These are phyloP conservation scores for Acrobasis consociella DNA, from an alignment of 2,888 invertebrate genomes.

Conservation along the genomic window DNA sequence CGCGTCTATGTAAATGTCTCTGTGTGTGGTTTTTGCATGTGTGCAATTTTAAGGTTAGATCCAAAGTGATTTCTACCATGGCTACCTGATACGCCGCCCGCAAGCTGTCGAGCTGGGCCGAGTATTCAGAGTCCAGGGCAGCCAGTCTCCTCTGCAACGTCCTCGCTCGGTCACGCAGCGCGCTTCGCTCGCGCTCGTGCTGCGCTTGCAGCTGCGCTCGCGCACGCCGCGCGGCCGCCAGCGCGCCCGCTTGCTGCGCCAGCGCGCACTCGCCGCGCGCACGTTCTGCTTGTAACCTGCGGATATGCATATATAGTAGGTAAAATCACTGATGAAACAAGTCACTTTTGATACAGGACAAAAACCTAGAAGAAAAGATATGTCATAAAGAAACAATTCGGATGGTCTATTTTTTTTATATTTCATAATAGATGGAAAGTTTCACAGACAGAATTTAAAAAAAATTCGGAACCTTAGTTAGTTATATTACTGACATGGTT, in stretches of 20 bases:
- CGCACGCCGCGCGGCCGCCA: constrained; percentile 72
- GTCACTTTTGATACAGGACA: too few species aligned
- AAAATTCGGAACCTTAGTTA: too few species aligned
- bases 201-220: constrained; percentile 68
- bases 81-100: constrained; percentile 87
- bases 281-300: constrained; percentile 66
- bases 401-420: too few species aligned
- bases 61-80: neutral
- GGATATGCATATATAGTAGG: too few species aligned
- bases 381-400: too few species aligned
- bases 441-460: too few species aligned
- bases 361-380: too few species aligned
- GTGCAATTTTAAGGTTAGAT: constrained; percentile 43
- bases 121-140: constrained; percentile 91
- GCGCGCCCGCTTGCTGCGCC: constrained; percentile 70
- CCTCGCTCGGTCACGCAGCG: constrained; percentile 86
- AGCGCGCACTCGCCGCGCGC: constrained; percentile 66
- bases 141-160: constrained; percentile 88
- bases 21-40: constrained; percentile 7
- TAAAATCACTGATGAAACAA: too few species aligned
- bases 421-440: too few species aligned
- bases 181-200: constrained; percentile 83
- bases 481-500: neutral
- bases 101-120: constrained; percentile 91
- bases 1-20: neutral